A percentile compares a stretch with the other conserved stretches of the same genome.
phyloP scores from a whole-genome alignment of 2,113 vertebrate species.

The Tenebrosternarchus preto region DNA sequence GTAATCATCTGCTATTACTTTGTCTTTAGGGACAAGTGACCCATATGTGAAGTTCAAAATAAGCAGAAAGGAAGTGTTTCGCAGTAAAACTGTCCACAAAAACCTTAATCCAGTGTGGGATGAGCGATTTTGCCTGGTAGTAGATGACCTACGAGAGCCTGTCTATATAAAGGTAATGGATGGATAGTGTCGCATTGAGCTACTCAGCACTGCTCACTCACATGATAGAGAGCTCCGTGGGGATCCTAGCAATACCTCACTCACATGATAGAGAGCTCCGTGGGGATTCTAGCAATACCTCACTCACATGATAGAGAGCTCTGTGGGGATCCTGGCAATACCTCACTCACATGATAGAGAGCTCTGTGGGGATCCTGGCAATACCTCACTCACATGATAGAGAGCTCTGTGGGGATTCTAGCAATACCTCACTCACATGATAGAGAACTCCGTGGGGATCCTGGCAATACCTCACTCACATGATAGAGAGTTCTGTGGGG shows the following conservation, averaged over 20 bases:
- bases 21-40: conserved; percentile 81
- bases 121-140: conserved; percentile 73
- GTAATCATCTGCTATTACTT: background rate
- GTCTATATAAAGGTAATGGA: conserved; percentile 82
- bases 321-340: too few species aligned
- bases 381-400: too few species aligned
- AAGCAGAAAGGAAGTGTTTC: conserved; percentile 82
- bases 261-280: background rate
- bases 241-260: too few species aligned
- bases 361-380: too few species aligned
- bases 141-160: conserved; percentile 76
- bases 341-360: background rate
- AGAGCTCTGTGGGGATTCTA: too few species aligned
- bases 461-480: too few species aligned
- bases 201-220: background rate
- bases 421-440: too few species aligned
- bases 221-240: background rate
- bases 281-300: too few species aligned
- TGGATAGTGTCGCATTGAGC: background rate
- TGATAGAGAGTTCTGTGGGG: too few species aligned
- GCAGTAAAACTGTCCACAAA: conserved; percentile 84
- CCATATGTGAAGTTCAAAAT: conserved; percentile 88
- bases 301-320: background rate
- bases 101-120: conserved; percentile 88
- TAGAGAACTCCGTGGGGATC: too few species aligned